Evolutionary conservation across 2,888 invertebrate species (phyloP).

Genomic region (Cephus pulcher): DNA sequence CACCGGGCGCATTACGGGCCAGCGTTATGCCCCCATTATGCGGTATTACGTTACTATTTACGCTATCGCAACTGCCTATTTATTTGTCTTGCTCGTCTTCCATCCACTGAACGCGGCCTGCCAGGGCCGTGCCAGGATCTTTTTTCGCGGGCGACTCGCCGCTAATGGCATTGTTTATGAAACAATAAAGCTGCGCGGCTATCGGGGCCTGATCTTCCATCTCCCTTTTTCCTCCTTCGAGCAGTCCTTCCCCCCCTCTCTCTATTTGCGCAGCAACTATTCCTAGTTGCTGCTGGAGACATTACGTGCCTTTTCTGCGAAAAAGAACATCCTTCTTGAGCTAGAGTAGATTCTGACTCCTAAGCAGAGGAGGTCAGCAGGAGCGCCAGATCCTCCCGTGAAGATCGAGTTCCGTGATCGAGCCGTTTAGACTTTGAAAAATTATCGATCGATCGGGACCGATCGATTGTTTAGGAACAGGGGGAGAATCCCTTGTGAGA

Average conservation of each 20-base stretch:
- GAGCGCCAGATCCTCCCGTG: too few relatives aligned
- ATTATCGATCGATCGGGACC: too few relatives aligned
- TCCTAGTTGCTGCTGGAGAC: neutral
- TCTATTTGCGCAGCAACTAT: too few relatives aligned
- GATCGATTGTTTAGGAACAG: too few relatives aligned
- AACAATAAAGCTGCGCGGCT: conserved; percentile 7
- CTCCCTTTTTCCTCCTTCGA: neutral
- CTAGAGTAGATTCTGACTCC: too few relatives aligned
- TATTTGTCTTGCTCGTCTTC: conserved; percentile 58
- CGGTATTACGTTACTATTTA: conserved; percentile 64
- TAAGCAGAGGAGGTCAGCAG: too few relatives aligned
- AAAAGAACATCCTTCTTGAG: too few relatives aligned
- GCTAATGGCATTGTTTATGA: conserved; percentile 13
- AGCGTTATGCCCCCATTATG: conserved; percentile 61
- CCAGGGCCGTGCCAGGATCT: neutral
- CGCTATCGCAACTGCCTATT: conserved; percentile 55
- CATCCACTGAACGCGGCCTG: conserved; percentile 20
- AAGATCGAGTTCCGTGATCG: too few relatives aligned
- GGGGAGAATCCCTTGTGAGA: too few relatives aligned
- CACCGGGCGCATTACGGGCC: conserved; percentile 43
- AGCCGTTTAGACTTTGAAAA: too few relatives aligned
- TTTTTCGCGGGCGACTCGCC: neutral
- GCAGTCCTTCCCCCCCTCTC: too few relatives aligned
- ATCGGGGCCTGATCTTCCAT: neutral
- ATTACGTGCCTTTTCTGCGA: too few relatives aligned